phyloP scores from a whole-genome alignment of 2,888 invertebrate species.

The Oxystoma pomonae region DNA sequence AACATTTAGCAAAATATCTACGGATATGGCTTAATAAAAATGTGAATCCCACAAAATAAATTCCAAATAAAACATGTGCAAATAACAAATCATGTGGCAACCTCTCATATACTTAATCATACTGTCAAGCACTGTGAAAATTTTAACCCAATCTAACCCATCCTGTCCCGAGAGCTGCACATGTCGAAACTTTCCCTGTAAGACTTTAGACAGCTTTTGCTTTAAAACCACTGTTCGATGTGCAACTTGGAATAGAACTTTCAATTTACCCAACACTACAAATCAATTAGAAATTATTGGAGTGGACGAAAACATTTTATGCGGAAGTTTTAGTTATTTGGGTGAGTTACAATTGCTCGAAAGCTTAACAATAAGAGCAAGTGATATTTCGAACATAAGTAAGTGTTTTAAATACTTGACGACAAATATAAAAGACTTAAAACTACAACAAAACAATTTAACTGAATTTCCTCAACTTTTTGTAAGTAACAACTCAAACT shows the following conservation, averaged over 20 bases:
- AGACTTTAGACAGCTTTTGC: slow-evolving; percentile 22
- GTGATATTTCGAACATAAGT: slow-evolving; percentile 24
- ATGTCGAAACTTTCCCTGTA: slow-evolving; percentile 35
- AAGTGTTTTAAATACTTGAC: slow-evolving; percentile 24
- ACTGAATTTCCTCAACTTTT: slow-evolving; percentile 27
- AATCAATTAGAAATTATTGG: slow-evolving; percentile 26
- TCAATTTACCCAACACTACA: slow-evolving; percentile 27
- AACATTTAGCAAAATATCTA: too few relatives aligned
- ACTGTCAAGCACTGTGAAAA: slow-evolving; percentile 37
- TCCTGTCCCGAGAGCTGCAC: slow-evolving; percentile 40
- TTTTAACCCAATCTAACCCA: slow-evolving; percentile 25
- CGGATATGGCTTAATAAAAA: too few relatives aligned
- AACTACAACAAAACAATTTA: slow-evolving; percentile 31
- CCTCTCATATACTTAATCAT: slow-evolving; percentile 31
- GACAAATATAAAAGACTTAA: slow-evolving; percentile 11
- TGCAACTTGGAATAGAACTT: slow-evolving; percentile 8
- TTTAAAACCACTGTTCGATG: slow-evolving; percentile 25
- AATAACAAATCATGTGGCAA: slow-evolving; percentile 37
- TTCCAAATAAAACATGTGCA: background rate
- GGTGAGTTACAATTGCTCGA: slow-evolving; percentile 25
- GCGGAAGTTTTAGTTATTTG: slow-evolving; percentile 22
- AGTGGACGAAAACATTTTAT: slow-evolving; percentile 23
- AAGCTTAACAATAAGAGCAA: slow-evolving; percentile 25
- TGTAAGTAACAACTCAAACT: slow-evolving; percentile 35
- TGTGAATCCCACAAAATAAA: background rate